Percentiles rank a stretch among this genome's conserved stretches.
These are phyloP conservation scores for Clostera curtula DNA, from an alignment of 2,888 invertebrate genomes.

Conservation along the genomic window DNA sequence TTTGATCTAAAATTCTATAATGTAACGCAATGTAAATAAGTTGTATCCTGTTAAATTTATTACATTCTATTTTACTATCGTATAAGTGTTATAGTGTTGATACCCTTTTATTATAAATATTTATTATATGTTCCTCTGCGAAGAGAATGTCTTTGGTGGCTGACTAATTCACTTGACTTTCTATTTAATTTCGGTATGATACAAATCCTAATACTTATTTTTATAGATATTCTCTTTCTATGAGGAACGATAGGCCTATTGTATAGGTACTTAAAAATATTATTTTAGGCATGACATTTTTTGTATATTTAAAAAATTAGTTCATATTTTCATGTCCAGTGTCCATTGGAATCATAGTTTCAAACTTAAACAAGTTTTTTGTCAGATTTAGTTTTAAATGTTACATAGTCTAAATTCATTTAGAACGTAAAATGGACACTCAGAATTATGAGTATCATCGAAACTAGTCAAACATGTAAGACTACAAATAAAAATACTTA, in stretches of 20 bases:
- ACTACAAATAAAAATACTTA: conserved; percentile 20
- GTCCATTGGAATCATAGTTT: conserved; percentile 11
- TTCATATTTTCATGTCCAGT: conserved; percentile 14
- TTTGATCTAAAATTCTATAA: conserved; percentile 19
- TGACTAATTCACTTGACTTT: conserved; percentile 8
- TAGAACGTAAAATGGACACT: conserved; percentile 21
- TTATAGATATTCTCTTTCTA: conserved; percentile 34
- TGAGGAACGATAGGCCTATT: conserved; percentile 54
- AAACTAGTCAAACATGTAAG: conserved; percentile 44
- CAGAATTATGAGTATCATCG: conserved; percentile 36
- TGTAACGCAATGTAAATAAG: conserved; percentile 60
- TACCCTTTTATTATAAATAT: conserved; percentile 56
- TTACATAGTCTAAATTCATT: conserved; percentile 14
- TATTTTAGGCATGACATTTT: conserved; percentile 38
- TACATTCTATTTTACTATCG: conserved; percentile 72
- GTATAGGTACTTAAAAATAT: conserved; percentile 39
- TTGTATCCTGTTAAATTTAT: conserved; percentile 71
- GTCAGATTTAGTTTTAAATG: conserved; percentile 13
- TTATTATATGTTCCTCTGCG: conserved; percentile 39
- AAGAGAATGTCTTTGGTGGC: conserved; percentile 38
- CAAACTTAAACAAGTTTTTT: conserved; percentile 5
- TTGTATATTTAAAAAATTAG: conserved; percentile 10
- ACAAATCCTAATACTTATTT: conserved; percentile 5
- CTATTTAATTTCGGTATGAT: conserved; percentile 4
- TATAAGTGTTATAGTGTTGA: conserved; percentile 69